phyloP scores from a whole-genome alignment of 2,888 invertebrate species.

The Uloborus plumipes region DNA sequence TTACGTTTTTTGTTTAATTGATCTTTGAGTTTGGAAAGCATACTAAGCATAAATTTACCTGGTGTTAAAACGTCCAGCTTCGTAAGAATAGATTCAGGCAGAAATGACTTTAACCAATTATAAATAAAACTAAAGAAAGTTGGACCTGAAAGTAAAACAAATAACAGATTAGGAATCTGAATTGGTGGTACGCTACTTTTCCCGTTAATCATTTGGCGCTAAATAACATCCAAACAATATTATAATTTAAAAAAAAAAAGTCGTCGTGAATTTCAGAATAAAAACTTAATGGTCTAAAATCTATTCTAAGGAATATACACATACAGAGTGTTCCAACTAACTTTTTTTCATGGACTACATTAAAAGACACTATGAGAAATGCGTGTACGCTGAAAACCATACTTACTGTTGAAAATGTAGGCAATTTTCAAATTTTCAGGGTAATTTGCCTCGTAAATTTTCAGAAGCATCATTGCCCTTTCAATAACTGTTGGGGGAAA shows the following conservation, averaged over 20 bases:
- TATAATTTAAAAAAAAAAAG: too few relatives aligned
- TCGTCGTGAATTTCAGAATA: too few relatives aligned
- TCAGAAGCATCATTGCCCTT: constrained; percentile 28
- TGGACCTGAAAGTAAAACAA: constrained; percentile 38
- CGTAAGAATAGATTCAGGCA: constrained; percentile 44
- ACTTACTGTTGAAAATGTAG: constrained; percentile 52
- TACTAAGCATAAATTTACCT: constrained; percentile 18
- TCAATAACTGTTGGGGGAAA: constrained; percentile 25
- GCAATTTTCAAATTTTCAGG: constrained; percentile 53
- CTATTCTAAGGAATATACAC: too few relatives aligned
- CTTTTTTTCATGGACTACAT: too few relatives aligned
- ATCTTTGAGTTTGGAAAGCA: too few relatives aligned
- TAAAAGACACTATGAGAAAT: not conserved
- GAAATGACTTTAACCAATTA: constrained; percentile 47
- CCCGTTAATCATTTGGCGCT: too few relatives aligned
- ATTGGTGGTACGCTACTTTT: too few relatives aligned
- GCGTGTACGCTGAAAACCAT: not conserved
- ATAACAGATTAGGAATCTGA: not conserved
- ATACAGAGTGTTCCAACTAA: too few relatives aligned
- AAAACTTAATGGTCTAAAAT: too few relatives aligned
- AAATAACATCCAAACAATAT: too few relatives aligned
- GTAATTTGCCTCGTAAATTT: constrained; percentile 44
- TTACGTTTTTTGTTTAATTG: too few relatives aligned
- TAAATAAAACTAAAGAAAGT: constrained; percentile 49
- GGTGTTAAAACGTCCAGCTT: constrained; percentile 33